A percentile compares a stretch with the other conserved stretches of the same genome.
Evolutionary conservation across 1,140 invertebrate species (phyloP).

Genomic region (Ceratosolen solmsi): DNA sequence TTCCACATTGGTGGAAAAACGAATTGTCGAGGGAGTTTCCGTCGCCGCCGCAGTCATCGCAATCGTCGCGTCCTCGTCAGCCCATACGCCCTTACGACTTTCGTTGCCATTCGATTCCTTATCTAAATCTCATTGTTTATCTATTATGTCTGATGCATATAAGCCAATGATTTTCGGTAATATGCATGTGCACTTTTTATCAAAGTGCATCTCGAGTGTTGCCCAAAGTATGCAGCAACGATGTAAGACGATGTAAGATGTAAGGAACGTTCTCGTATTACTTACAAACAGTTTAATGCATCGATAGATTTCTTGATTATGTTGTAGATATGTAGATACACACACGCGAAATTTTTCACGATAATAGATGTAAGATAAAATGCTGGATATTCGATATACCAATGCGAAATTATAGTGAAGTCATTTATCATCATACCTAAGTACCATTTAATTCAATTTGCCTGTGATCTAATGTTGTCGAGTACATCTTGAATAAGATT

Average conservation of each 20-base stretch:
- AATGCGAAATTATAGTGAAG: background rate
- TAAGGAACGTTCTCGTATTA: constrained; percentile 10
- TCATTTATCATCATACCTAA: background rate
- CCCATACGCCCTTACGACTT: no score
- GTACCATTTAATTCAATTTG: background rate
- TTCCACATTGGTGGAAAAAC: background rate
- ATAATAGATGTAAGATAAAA: constrained; percentile 8
- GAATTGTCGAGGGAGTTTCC: background rate
- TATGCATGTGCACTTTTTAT: background rate
- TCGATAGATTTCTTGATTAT: constrained; percentile 11
- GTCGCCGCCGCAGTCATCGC: background rate
- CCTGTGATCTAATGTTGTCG: no score
- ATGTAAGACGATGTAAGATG: no score
- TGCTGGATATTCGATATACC: background rate
- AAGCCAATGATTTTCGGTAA: background rate
- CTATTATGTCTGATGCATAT: background rate
- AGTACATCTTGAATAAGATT: no score
- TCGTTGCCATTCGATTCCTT: background rate
- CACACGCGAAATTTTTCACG: background rate
- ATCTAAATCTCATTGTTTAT: background rate
- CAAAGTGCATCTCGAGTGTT: background rate
- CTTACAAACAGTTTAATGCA: background rate
- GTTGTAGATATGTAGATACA: background rate
- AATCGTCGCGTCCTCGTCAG: background rate
- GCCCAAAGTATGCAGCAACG: background rate